Conservation (phyloP, 2,888 invertebrate genomes). For the Galerucella pusilla region DNA sequence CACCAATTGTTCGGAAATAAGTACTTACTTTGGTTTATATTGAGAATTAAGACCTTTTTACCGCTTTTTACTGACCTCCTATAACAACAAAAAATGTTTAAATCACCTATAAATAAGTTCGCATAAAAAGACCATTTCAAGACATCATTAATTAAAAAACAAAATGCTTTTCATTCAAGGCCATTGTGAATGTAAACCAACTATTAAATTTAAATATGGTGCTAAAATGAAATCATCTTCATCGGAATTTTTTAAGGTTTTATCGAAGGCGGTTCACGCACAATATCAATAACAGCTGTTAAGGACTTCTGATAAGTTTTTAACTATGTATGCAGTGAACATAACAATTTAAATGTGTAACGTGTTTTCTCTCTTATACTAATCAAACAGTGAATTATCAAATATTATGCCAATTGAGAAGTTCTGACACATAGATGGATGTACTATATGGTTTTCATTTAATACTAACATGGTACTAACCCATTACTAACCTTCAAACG, state of each 20-base stretch:
- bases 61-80: not conserved
- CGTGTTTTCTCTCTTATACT: no score
- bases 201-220: not conserved
- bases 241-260: not conserved
- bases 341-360: no score
- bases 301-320: not conserved
- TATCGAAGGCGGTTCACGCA: not conserved
- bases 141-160: not conserved
- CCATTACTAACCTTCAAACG: no score
- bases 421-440: no score
- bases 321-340: no score
- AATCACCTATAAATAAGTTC: constrained; percentile 15
- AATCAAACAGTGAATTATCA: no score
- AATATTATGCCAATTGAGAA: no score
- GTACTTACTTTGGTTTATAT: no score
- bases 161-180: not conserved
- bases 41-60: not conserved
- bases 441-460: no score
- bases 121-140: not conserved
- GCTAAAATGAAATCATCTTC: not conserved
- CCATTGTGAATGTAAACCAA: not conserved
- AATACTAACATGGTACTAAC: no score
- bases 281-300: not conserved
- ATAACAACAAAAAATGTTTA: not conserved
- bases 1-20: no score